Conservation (phyloP, 1,140 invertebrate species). For the Paralvinella palmiformis region DNA sequence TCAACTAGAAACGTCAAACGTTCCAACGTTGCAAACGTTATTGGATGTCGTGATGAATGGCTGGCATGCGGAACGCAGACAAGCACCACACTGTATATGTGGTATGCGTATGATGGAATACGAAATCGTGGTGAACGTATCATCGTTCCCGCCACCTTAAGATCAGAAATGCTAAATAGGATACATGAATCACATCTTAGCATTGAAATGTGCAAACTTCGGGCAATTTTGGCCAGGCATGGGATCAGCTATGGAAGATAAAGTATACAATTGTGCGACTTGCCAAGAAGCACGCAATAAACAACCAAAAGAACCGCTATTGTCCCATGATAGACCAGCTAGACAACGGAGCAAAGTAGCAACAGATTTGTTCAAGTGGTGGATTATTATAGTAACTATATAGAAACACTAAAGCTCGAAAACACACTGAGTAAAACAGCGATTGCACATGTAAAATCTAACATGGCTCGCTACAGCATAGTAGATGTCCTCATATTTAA, state of each 20-base stretch:
- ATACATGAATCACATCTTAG: constrained; percentile 25
- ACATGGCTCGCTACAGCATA: constrained; percentile 26
- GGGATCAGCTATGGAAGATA: constrained; percentile 25
- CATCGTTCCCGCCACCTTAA: constrained; percentile 19
- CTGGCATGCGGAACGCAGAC: neutral
- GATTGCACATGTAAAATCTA: constrained; percentile 18
- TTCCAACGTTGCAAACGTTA: neutral
- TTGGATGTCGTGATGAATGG: neutral
- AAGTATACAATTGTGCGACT: no score
- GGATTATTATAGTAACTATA: constrained; percentile 28
- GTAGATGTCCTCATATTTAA: constrained; percentile 24
- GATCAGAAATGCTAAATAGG: constrained; percentile 19
- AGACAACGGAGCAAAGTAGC: constrained; percentile 1
- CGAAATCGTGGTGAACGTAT: constrained; percentile 23
- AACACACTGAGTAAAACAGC: constrained; percentile 13
- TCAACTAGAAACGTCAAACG: constrained; percentile 20
- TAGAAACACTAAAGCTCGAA: constrained; percentile 21
- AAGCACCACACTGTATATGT: neutral
- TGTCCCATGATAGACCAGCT: neutral
- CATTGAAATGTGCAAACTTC: constrained; percentile 20
- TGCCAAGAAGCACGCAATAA: constrained; percentile 20
- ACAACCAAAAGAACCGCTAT: neutral
- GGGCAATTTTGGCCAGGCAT: constrained; percentile 28
- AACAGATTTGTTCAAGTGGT: constrained; percentile 22
- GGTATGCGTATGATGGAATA: constrained; percentile 21